These are phyloP conservation scores for Jaculus jaculus DNA, from an alignment of 2,113 vertebrate species.

Conservation along the genomic window DNA sequence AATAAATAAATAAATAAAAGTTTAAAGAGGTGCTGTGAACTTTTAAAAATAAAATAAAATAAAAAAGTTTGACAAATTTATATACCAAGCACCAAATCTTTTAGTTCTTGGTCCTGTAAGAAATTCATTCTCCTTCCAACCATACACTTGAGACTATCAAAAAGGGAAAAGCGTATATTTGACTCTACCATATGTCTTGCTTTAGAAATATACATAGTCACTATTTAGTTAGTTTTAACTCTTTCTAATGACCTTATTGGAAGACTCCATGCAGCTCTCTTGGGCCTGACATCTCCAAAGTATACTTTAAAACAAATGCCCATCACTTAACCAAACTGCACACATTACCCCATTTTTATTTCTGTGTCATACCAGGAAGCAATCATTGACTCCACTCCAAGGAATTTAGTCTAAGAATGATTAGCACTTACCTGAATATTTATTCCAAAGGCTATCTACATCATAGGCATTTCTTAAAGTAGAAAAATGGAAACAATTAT, in stretches of 20 bases:
- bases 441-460: background rate
- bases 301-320: background rate
- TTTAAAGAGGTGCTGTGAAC: too few species aligned
- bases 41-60: too few species aligned
- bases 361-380: background rate
- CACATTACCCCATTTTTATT: background rate
- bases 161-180: background rate
- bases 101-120: background rate
- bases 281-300: background rate
- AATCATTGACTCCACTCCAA: background rate
- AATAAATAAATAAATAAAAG: too few species aligned
- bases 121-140: constrained; percentile 10
- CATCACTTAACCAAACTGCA: background rate
- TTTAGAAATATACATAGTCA: background rate
- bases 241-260: background rate
- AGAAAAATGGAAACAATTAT: constrained; percentile 4
- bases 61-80: constrained; percentile 18
- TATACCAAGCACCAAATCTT: background rate
- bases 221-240: background rate
- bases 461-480: background rate
- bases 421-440: constrained; percentile 11
- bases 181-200: background rate
- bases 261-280: background rate
- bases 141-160: background rate
- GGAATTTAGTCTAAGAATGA: constrained; percentile 25